Base-by-base conservation (phyloP, 2,113 vertebrate species). In the Oryzias javanicus region DNA sequence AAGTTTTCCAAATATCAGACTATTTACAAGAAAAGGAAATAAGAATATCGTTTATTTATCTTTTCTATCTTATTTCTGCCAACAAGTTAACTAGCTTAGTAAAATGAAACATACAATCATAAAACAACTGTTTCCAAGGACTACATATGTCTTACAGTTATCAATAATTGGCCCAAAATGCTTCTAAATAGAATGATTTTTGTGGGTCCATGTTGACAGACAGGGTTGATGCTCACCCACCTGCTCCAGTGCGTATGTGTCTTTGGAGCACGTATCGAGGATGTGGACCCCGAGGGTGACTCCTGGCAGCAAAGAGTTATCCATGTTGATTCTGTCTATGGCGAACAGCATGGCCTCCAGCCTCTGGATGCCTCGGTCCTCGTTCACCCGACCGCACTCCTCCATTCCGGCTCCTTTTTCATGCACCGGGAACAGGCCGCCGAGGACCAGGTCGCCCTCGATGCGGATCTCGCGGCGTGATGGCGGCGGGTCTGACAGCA, bases 261-360 rank as follows among this genome's bases (percentile, higher is more conserved):
- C 97, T 72, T 95, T 92, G 15, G 97, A 98, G 80, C 97, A 99
- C 0, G 97, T 99, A 88, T 99, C 97, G 91, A 99, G 87, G 75
- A 99, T 99, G 64, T 98, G 97, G 70, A 98, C 94, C 14, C 97
- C 97, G 29, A 99, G 86, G 48, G 93, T 92, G 19, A 99, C 91
- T 59, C 97, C 97, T 0, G 97, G 97, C 18, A 99, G 90, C 84
- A 99, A 79, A 44, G 86, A 79, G 18, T 87, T 78, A 74, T 99
- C 95, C 49, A 76, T 89, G 87, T 99, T 99, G 92, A 99, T 99
- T 76, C 93, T 91, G 76, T 98, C 97, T 15, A 99, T 97, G 46
- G 97, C 97, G 76, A 98, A 99, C 67, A 99, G 76, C 97, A 99
- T 99, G 64, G 97, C 97, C 84, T 99, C 97, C 84, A 99, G 80